Percentiles rank a stretch among this genome's conserved stretches.
phyloP scores from a whole-genome alignment of 1,140 invertebrate species.

The Trypoxylus dichotomus region DNA sequence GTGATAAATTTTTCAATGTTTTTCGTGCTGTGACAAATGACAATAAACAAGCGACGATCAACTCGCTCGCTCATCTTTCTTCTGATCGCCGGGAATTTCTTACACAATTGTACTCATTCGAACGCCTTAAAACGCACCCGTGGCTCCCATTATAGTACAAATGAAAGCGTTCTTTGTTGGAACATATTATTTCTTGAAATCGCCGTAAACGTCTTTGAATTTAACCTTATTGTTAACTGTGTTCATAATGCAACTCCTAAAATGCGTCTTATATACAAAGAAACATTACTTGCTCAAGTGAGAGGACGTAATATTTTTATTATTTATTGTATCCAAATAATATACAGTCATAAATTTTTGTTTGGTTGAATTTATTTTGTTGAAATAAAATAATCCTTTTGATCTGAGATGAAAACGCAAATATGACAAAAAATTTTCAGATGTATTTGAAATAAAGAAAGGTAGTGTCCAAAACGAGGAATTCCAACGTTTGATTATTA shows the following conservation, averaged over 20 bases:
- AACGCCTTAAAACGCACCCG: background rate
- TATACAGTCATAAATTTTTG: too few relatives aligned
- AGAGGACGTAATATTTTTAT: too few relatives aligned
- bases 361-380: too few relatives aligned
- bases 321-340: too few relatives aligned
- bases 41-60: conserved; percentile 6
- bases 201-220: background rate
- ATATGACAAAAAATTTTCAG: too few relatives aligned
- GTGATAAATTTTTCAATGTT: conserved; percentile 23
- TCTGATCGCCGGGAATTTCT: conserved; percentile 15
- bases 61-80: conserved; percentile 3
- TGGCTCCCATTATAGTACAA: background rate
- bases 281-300: too few relatives aligned
- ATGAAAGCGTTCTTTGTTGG: background rate
- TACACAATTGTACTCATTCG: conserved; percentile 4
- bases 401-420: too few relatives aligned
- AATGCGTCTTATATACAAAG: too few relatives aligned
- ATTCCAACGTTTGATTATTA: too few relatives aligned
- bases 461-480: too few relatives aligned
- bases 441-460: too few relatives aligned
- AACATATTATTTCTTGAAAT: background rate
- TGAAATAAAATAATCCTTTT: too few relatives aligned
- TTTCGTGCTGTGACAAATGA: conserved; percentile 19
- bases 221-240: background rate
- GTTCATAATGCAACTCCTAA: background rate